Base-by-base conservation (phyloP, 2,797 vertebrate species). In the Nannoperca obscura region DNA sequence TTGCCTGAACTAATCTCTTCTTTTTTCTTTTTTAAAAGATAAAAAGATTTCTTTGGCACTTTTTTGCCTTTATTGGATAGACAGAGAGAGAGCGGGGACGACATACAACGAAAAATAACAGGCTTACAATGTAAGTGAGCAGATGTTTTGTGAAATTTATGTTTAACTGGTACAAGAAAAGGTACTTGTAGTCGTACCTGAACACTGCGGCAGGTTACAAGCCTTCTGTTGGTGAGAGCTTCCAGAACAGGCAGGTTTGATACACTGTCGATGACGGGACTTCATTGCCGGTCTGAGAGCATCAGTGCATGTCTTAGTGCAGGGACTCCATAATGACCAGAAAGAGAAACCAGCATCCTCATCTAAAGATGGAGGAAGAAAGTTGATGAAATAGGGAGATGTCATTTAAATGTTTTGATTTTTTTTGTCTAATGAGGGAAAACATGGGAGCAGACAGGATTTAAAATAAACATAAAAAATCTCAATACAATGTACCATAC, bases 201-300 rank as follows among this genome's bases (percentile, higher is more conserved):
- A 54, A 83, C 97, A 97, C 52, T 96, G 95, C 0, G 96, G 96
- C 65, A 97, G 83, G 91, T 98, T 98, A 88, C 97, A 98, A 3
- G 93, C 91, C 17, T 84, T 94, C 75, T 96, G 93, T 86, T 98
- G 96, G 19, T 75, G 90, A 1, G 89, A 44, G 14, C 80, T 87
- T 44, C 96, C 96, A 0, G 91, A 85, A 77, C 97, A 98, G 55
- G 94, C 95, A 0, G 88, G 86, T n/a, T 52, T 89, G 19, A 74
- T 13, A 69, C 97, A 98, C 53, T 85, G 82, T 13, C 97, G 94
- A 9, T 83, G 78, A 0, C 96, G 96, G 42, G 91, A 92, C 89
- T 97, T 97, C 53, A 81, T 58, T 0, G 95, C 93, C 0, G 96
- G 96, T 4, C 40, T 85, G 13, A 62, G 64, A 0, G 89, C 80